A percentile compares a stretch with the other conserved stretches of the same genome.
phyloP scores from a whole-genome alignment of 1,140 invertebrate species.

The Caenorhabditis remanei region DNA sequence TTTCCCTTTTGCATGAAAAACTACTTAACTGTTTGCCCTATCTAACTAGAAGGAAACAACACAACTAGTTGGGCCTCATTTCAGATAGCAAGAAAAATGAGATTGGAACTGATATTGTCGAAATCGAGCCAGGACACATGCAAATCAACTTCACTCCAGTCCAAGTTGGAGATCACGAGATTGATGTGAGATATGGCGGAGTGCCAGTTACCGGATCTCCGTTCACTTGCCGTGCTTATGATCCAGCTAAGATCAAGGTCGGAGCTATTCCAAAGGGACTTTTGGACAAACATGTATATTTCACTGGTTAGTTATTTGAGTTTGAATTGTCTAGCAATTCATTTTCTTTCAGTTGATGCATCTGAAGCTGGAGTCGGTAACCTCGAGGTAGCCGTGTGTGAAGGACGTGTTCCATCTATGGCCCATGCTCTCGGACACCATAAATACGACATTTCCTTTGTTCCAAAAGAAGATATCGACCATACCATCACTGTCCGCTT shows the following conservation, averaged over 20 bases:
- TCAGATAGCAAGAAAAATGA: constrained; percentile 65
- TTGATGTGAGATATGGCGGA: constrained; percentile 85
- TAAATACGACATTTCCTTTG: constrained; percentile 93
- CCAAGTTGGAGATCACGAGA: constrained; percentile 91
- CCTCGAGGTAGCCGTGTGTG: constrained; percentile 94
- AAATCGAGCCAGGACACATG: constrained; percentile 90
- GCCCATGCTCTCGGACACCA: constrained; percentile 95
- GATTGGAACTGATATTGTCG: constrained; percentile 82
- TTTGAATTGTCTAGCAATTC: neutral
- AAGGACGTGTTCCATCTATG: constrained; percentile 90
- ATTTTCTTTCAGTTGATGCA: constrained; percentile 85
- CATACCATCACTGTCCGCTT: constrained; percentile 96
- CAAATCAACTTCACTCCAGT: constrained; percentile 89
- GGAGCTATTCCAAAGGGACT: constrained; percentile 88
- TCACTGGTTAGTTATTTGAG: constrained; percentile 83
- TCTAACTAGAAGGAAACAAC: neutral
- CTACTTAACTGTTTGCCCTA: neutral
- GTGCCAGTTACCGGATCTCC: constrained; percentile 85
- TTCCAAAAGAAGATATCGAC: constrained; percentile 91
- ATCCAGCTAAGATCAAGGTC: constrained; percentile 91
- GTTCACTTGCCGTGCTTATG: constrained; percentile 93
- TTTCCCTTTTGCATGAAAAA: neutral
- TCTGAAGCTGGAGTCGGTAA: constrained; percentile 96
- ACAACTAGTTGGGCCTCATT: neutral
- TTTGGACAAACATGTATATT: constrained; percentile 90